Percentiles rank a stretch among this genome's conserved stretches.
Evolutionary conservation across 2,888 invertebrate species (phyloP).

Genomic region (Folsomia candida): DNA sequence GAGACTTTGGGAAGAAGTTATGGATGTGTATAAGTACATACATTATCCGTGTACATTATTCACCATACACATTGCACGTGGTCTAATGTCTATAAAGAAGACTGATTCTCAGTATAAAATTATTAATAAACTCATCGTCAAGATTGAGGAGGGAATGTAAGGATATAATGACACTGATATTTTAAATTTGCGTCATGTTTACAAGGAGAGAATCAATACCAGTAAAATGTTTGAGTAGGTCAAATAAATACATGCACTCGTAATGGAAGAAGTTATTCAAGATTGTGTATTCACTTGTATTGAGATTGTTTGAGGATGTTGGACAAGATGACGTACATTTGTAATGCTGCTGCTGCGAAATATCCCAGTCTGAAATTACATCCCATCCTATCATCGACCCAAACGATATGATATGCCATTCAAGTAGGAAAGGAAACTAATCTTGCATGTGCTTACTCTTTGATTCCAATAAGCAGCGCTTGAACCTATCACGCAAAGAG

Average conservation of each 20-base stretch:
- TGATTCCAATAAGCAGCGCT: background rate
- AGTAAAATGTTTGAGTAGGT: background rate
- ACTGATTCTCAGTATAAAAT: too few species aligned
- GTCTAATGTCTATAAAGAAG: too few species aligned
- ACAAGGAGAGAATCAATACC: background rate
- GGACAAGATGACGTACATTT: constrained; percentile 13
- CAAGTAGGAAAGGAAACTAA: background rate
- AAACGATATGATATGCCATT: too few species aligned
- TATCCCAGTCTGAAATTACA: background rate
- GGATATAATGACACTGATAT: too few species aligned
- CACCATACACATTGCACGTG: too few species aligned
- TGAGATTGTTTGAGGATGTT: background rate
- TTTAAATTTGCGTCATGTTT: background rate
- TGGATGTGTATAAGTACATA: too few species aligned
- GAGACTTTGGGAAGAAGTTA: too few species aligned
- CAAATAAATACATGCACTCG: background rate
- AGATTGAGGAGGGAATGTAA: too few species aligned
- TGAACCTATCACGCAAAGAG: constrained; percentile 19
- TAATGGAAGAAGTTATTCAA: background rate
- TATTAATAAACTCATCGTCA: too few species aligned
- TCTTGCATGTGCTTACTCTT: background rate
- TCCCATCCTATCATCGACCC: too few species aligned
- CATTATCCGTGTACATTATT: too few species aligned
- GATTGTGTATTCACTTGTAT: constrained; percentile 9
- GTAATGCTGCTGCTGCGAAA: constrained; percentile 3